Evolutionary conservation across 1,140 invertebrate species (phyloP).

Genomic region (Papilio helenus): DNA sequence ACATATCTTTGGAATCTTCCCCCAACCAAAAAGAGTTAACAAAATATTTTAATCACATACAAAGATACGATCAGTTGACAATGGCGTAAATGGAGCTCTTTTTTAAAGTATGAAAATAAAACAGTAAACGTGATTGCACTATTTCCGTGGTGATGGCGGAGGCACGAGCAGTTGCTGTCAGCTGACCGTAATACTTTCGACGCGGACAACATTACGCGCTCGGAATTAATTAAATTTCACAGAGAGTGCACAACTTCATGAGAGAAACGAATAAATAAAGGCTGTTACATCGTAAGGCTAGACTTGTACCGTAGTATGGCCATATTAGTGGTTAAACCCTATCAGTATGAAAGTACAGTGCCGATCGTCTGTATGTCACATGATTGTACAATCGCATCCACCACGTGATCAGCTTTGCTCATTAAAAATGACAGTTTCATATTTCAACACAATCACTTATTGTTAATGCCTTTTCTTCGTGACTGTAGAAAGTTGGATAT

Average conservation of each 20-base stretch:
- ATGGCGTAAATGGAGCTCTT: neutral
- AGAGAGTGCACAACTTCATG: slow-evolving; percentile 5
- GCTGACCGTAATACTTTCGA: neutral
- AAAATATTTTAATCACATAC: too few species aligned
- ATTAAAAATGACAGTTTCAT: neutral
- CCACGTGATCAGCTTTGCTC: neutral
- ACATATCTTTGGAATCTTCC: too few species aligned
- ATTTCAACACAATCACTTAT: neutral
- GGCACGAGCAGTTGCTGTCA: neutral
- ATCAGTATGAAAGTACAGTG: too few species aligned
- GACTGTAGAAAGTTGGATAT: neutral
- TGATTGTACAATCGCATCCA: neutral
- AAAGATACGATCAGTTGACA: too few species aligned
- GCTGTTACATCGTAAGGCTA: too few species aligned
- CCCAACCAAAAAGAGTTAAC: too few species aligned
- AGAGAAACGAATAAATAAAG: neutral
- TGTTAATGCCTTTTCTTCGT: slow-evolving; percentile 1
- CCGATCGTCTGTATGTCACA: neutral
- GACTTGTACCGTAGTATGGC: too few species aligned
- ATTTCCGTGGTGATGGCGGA: neutral
- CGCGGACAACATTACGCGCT: neutral
- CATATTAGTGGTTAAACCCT: too few species aligned
- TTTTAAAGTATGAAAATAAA: neutral
- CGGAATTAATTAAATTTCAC: slow-evolving; percentile 8
- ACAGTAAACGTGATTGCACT: neutral